phyloP scores from a whole-genome alignment of 1,140 invertebrate genomes.

The Ceratitis capitata region DNA sequence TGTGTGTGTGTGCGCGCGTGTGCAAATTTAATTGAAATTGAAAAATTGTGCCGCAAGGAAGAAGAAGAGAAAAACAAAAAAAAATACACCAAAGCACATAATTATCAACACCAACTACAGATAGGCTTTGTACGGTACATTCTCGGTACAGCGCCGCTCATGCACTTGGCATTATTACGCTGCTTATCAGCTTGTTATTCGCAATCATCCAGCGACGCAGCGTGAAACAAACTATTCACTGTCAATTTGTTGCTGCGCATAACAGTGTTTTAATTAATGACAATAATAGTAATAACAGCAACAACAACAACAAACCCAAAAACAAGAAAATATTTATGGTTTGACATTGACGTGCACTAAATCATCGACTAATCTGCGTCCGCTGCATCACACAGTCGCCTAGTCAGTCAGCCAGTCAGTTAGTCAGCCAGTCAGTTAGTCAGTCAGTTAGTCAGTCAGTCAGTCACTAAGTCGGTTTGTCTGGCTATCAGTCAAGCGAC shows the following conservation, averaged over 20 bases:
- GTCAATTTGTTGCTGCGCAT: not conserved
- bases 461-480: too few species aligned
- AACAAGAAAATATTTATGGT: too few species aligned
- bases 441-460: too few species aligned
- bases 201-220: too few species aligned
- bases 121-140: not conserved
- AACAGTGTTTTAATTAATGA: constrained; percentile 24
- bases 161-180: not conserved
- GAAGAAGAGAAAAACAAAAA: not conserved
- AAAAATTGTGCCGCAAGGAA: not conserved
- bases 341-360: constrained; percentile 14
- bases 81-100: not conserved
- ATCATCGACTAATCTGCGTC: constrained; percentile 4
- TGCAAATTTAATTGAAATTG: constrained; percentile 14
- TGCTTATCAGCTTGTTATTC: constrained; percentile 24
- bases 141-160: not conserved
- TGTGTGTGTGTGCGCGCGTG: too few species aligned
- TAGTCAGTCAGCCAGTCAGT: too few species aligned
- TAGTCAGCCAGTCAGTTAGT: too few species aligned
- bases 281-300: not conserved
- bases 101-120: not conserved
- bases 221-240: not conserved
- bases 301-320: not conserved
- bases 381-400: too few species aligned
- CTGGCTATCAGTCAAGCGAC: not conserved